Evolutionary conservation across 1,140 invertebrate genomes (phyloP).

Genomic region (Thaumatotibia leucotreta): DNA sequence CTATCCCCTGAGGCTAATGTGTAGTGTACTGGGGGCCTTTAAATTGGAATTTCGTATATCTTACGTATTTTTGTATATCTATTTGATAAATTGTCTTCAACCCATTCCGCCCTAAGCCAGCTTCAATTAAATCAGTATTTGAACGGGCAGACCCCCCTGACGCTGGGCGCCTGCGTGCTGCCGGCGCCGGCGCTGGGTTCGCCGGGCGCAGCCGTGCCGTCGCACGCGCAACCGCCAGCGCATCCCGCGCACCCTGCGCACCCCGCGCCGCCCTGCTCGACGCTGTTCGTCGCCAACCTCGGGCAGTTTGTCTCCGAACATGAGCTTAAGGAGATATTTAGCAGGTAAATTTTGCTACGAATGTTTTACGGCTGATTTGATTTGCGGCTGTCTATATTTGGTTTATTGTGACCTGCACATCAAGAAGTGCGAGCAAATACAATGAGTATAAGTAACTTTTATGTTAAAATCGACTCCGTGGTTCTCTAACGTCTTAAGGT

Average conservation of each 20-base stretch:
- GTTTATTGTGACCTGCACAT: too few relatives aligned
- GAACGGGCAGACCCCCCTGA: slow-evolving; percentile 83
- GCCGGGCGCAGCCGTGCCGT: slow-evolving; percentile 89
- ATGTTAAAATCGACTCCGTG: too few relatives aligned
- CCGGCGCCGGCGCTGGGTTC: slow-evolving; percentile 88
- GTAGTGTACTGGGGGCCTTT: too few relatives aligned
- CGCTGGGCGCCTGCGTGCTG: slow-evolving; percentile 87
- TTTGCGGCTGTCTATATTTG: too few relatives aligned
- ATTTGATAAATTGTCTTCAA: too few relatives aligned
- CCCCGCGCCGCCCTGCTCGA: slow-evolving; percentile 94
- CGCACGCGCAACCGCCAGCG: slow-evolving; percentile 88
- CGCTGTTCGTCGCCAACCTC: slow-evolving; percentile 97
- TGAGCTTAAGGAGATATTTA: slow-evolving; percentile 98
- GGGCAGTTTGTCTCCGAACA: slow-evolving; percentile 97
- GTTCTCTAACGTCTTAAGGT: too few relatives aligned
- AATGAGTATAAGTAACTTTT: too few relatives aligned
- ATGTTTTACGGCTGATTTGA: neutral
- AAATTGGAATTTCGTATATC: too few relatives aligned
- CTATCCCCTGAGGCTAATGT: too few relatives aligned
- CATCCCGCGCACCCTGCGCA: slow-evolving; percentile 89
- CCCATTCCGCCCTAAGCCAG: too few relatives aligned
- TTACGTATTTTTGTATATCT: too few relatives aligned
- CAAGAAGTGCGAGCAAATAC: too few relatives aligned
- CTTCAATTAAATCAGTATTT: slow-evolving; percentile 50
- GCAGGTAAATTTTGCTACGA: slow-evolving; percentile 84